Evolutionary conservation across 2,797 vertebrate genomes (phyloP).

Genomic region (Clangula hyemalis): DNA sequence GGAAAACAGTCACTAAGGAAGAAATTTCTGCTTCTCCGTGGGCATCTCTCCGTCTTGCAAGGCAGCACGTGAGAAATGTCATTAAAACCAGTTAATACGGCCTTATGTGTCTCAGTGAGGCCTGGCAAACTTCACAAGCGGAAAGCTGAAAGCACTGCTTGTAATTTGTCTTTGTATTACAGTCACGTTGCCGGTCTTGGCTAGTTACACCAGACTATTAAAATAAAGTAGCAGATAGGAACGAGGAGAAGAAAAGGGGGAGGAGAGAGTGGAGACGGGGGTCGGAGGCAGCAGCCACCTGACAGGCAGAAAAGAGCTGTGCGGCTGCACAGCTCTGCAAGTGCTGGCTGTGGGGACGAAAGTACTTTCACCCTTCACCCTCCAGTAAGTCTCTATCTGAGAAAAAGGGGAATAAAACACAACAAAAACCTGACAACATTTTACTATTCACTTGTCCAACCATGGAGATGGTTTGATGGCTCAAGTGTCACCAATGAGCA

Average conservation of each 20-base stretch:
- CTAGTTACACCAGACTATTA: not conserved
- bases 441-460: not conserved
- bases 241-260: not conserved
- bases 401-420: not conserved
- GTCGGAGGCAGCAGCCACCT: not conserved
- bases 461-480: not conserved
- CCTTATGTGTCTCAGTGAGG: constrained; percentile 6
- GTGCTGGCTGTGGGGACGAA: not conserved
- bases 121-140: constrained; percentile 1
- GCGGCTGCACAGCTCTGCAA: rapidly evolving
- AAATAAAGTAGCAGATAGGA: constrained; percentile 37
- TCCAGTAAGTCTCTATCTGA: not conserved
- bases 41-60: constrained; percentile 5
- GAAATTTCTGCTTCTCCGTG: not conserved
- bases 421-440: not conserved
- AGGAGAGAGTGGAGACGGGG: not conserved
- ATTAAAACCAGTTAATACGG: not conserved
- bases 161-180: constrained; percentile 30
- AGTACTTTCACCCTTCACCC: not conserved
- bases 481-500: not conserved
- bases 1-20: not conserved
- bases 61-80: not conserved
- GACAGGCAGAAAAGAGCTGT: not conserved
- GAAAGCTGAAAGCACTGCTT: constrained; percentile 19
- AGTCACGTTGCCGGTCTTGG: not conserved